phyloP scores from a whole-genome alignment of 2,888 invertebrate genomes.

The Bombylius major region DNA sequence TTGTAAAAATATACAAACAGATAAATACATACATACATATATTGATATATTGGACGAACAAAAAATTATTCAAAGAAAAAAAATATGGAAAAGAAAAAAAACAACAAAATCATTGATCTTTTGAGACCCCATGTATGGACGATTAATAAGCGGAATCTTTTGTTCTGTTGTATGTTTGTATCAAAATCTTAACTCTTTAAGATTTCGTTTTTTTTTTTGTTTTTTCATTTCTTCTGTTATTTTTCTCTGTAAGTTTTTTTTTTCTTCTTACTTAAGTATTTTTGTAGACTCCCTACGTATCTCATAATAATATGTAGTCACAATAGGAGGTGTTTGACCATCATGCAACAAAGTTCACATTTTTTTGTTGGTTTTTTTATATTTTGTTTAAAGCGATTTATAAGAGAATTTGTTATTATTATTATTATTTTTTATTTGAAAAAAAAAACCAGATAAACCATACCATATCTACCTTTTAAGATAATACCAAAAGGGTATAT shows the following conservation, averaged over 20 bases:
- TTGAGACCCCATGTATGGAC: not conserved
- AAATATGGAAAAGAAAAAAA: too few species aligned
- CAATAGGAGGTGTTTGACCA: not conserved
- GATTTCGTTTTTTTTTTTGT: not conserved
- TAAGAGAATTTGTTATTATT: too few species aligned
- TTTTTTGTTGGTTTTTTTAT: not conserved
- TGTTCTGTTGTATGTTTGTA: not conserved
- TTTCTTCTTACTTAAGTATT: not conserved
- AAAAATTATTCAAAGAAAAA: too few species aligned
- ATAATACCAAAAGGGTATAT: too few species aligned
- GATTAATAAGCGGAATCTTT: not conserved
- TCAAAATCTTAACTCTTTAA: too few species aligned
- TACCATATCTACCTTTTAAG: too few species aligned
- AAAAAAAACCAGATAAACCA: too few species aligned
- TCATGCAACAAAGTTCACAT: not conserved
- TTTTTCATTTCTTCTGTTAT: not conserved
- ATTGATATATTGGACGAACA: too few species aligned
- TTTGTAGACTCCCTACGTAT: not conserved
- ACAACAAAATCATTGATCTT: not conserved
- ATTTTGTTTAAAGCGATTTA: too few species aligned
- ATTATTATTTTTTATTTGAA: too few species aligned
- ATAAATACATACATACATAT: too few species aligned
- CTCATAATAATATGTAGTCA: not conserved
- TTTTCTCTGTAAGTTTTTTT: not conserved
- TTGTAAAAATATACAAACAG: too few species aligned